phyloP scores from a whole-genome alignment of 2,113 vertebrate species.

The Pseudorectes ferrugineus region DNA sequence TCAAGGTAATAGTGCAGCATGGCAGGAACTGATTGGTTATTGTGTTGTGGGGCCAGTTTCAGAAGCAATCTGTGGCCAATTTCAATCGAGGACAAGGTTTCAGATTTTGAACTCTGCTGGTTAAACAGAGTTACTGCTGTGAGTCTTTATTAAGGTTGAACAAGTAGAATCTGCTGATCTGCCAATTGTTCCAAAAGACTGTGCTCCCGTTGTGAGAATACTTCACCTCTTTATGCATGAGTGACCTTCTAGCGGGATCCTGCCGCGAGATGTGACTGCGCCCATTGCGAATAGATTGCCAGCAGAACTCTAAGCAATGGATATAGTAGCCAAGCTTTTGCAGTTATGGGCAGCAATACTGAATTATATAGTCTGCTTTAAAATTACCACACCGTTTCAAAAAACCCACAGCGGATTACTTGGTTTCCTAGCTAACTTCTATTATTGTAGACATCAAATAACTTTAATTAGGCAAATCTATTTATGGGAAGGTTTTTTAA shows the following conservation, averaged over 20 bases:
- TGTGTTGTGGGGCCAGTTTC: background rate
- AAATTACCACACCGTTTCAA: background rate
- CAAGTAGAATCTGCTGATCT: slow-evolving; percentile 29
- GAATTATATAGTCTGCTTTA: background rate
- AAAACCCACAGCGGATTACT: background rate
- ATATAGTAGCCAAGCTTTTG: background rate
- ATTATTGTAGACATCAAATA: background rate
- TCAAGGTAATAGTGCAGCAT: background rate
- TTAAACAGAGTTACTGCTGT: slow-evolving; percentile 32
- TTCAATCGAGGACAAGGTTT: background rate
- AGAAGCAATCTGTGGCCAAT: background rate
- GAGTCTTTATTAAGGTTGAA: slow-evolving; percentile 32
- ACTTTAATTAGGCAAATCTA: background rate
- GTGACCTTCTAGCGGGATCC: background rate
- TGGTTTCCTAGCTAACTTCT: background rate
- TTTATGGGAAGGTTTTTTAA: background rate
- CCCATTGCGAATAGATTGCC: background rate
- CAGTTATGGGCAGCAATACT: background rate
- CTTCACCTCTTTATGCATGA: background rate
- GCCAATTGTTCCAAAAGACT: background rate
- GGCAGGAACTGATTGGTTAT: slow-evolving; percentile 25
- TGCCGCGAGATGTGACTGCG: background rate
- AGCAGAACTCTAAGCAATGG: background rate
- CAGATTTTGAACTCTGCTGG: slow-evolving; percentile 29
- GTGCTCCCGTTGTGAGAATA: slow-evolving; percentile 4